A percentile compares a stretch with the other conserved stretches of the same genome.
Evolutionary conservation across 2,797 vertebrate genomes (phyloP).

Genomic region (Echiichthys vipera): DNA sequence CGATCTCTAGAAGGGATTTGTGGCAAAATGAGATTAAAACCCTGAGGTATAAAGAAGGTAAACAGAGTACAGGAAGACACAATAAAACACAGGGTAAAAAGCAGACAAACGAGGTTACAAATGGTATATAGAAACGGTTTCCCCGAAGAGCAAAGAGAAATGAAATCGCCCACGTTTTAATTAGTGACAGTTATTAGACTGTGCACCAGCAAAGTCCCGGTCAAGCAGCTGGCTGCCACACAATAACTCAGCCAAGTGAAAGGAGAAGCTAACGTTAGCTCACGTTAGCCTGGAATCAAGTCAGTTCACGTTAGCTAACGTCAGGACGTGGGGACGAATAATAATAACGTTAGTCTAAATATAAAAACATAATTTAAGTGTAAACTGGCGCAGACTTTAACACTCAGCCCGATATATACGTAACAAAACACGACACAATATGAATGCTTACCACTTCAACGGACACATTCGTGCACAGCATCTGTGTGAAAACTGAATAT

Average conservation of each 20-base stretch:
- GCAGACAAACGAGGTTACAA: too few relatives aligned
- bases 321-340: background rate
- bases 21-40: too few relatives aligned
- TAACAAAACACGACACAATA: background rate
- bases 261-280: slow-evolving; percentile 55
- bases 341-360: background rate
- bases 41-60: too few relatives aligned
- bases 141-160: background rate
- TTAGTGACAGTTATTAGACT: background rate
- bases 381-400: background rate
- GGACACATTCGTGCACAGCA: slow-evolving; percentile 37
- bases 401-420: background rate
- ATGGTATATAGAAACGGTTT: background rate
- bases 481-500: slow-evolving; percentile 19
- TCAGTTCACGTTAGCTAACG: slow-evolving; percentile 38
- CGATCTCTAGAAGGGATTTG: too few relatives aligned
- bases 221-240: slow-evolving; percentile 22
- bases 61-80: too few relatives aligned
- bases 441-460: slow-evolving; percentile 60
- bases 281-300: slow-evolving; percentile 43
- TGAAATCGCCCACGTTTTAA: accelerated
- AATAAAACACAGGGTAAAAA: too few relatives aligned
- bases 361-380: background rate
- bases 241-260: slow-evolving; percentile 39
- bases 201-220: background rate